These are phyloP conservation scores for Syngnathus floridae DNA, from an alignment of 2,113 vertebrate genomes.

Conservation along the genomic window DNA sequence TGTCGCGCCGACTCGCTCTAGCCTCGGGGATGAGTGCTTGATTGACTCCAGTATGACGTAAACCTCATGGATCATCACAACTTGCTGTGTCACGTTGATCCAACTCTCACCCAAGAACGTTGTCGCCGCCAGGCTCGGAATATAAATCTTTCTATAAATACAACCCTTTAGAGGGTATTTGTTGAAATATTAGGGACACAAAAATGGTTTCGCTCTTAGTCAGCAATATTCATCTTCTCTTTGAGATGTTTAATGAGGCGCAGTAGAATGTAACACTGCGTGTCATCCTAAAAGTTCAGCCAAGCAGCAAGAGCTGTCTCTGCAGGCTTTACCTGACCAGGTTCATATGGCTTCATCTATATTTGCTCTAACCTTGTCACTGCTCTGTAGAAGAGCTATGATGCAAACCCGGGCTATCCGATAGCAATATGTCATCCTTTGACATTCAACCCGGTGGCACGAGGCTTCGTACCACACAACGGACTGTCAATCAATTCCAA, in stretches of 20 bases:
- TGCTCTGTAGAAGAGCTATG: background rate
- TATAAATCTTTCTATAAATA: slow-evolving; percentile 24
- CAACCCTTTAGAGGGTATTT: slow-evolving; percentile 3
- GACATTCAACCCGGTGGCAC: background rate
- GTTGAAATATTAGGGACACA: slow-evolving; percentile 12
- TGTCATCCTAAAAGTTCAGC: background rate
- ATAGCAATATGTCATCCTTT: background rate
- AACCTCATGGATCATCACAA: slow-evolving; percentile 43
- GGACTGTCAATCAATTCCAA: background rate
- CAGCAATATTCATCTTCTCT: background rate
- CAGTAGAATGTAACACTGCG: background rate
- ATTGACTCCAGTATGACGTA: slow-evolving; percentile 49
- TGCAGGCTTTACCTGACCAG: background rate
- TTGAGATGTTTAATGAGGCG: background rate
- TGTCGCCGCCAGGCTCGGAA: slow-evolving; percentile 22
- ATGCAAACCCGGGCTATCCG: background rate
- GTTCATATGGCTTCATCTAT: background rate
- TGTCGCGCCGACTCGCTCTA: slow-evolving; percentile 23
- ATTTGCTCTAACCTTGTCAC: background rate
- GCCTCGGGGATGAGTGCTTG: slow-evolving; percentile 20
- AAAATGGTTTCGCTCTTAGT: slow-evolving; percentile 6
- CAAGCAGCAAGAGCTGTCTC: background rate
- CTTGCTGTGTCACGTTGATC: slow-evolving; percentile 41
- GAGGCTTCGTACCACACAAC: too few species aligned
- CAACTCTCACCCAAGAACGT: slow-evolving; percentile 15